Conservation (phyloP, 2,113 vertebrate genomes). For the Hippopotamus amphibius region DNA sequence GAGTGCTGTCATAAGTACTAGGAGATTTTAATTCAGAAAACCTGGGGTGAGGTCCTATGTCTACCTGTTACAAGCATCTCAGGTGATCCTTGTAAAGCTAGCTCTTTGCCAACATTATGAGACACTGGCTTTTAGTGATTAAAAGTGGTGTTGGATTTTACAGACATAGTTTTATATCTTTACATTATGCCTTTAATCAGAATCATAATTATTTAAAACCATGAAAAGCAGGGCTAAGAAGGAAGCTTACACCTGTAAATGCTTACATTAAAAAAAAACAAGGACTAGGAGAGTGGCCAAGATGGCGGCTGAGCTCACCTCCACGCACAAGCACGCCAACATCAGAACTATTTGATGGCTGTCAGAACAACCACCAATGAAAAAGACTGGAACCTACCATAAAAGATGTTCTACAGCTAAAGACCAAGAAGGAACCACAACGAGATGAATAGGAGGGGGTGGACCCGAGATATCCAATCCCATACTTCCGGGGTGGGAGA, state of each 20-base stretch:
- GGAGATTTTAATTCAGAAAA: constrained; percentile 27
- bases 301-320: not conserved
- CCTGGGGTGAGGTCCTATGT: not conserved
- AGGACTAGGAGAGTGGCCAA: not conserved
- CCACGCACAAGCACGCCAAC: not conserved
- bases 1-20: not conserved
- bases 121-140: not conserved
- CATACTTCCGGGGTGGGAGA: not conserved
- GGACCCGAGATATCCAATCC: not conserved
- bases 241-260: not conserved
- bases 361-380: not conserved
- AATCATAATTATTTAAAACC: not conserved
- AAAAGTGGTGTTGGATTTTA: not conserved
- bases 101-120: not conserved
- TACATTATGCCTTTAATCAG: not conserved
- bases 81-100: not conserved
- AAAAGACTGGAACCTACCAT: not conserved
- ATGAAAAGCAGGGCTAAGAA: not conserved
- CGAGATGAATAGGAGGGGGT: not conserved
- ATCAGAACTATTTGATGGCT: not conserved
- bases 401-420: not conserved
- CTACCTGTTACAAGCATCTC: not conserved
- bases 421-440: not conserved
- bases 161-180: not conserved
- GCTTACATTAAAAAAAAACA: not conserved